Evolutionary conservation across 2,888 invertebrate genomes (phyloP).

Genomic region (Eupithecia tripunctaria): DNA sequence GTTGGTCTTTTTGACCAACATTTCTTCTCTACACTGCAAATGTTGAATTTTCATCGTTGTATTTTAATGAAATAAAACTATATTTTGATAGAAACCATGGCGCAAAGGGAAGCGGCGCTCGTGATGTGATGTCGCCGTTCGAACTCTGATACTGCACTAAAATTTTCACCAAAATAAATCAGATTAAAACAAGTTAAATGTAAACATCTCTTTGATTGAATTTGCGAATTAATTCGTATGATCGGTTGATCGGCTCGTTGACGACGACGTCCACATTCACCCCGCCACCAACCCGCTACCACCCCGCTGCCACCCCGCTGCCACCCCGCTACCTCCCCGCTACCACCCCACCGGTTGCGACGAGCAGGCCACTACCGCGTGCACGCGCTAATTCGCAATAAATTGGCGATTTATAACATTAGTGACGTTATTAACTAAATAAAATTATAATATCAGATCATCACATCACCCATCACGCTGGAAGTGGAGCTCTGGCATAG

Average conservation of each 20-base stretch:
- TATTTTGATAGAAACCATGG: neutral
- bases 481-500: neutral
- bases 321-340: neutral
- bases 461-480: neutral
- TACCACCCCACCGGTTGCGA: neutral
- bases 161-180: neutral
- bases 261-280: too few relatives aligned
- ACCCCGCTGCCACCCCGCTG: neutral
- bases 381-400: neutral
- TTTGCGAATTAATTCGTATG: constrained; percentile 5
- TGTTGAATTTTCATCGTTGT: too few relatives aligned
- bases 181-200: neutral
- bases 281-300: neutral
- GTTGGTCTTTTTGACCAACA: too few relatives aligned
- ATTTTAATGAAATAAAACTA: too few relatives aligned
- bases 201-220: neutral
- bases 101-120: neutral
- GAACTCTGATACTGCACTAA: neutral
- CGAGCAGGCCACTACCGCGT: neutral
- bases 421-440: neutral
- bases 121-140: too few relatives aligned
- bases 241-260: neutral
- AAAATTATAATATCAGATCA: neutral
- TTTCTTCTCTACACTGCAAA: too few relatives aligned
- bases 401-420: neutral